Evolutionary conservation across 2,888 invertebrate genomes (phyloP), one percentile per base, ranked within the genome.

Genomic region (Sinopyrophorus schimmeli): DNA sequence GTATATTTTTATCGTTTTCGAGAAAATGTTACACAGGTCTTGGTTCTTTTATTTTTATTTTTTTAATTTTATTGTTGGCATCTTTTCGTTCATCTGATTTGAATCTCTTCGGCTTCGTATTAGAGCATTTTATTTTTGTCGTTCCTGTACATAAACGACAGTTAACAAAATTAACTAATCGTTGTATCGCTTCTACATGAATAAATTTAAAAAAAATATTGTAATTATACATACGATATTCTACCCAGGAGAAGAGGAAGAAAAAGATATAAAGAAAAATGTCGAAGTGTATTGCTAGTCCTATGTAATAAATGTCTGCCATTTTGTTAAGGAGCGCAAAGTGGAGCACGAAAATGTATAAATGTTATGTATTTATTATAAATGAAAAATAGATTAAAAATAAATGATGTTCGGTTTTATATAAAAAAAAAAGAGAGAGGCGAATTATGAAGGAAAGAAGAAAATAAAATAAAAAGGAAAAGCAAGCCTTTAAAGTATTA

Each of bases 361-460:
- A 70, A 72, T 71, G 72, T 73, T 72, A 70, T 69, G 71, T 71
- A 71, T 69, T 70, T 71, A 70, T 71, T 71, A 69, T 71, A 68
- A 61, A n/a, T n/a, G n/a, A n/a, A 67, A 69, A 69, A 69, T 66
- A 68, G 66, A 69, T 57, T 56, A 58, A 35, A 35, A 24, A 58
- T 64, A 49, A 44, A 51, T 31, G 40, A 41, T 42, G 47, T 41
- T 51, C 47, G 30, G 51, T 51, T 51, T 51, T 51, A 35, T 41
- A 41, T 35, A 37, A n/a, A n/a, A n/a, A n/a, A n/a, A n/a, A n/a
- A n/a, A n/a, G n/a, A n/a, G n/a, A n/a, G n/a, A n/a, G n/a, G n/a
- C n/a, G n/a, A n/a, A n/a, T n/a, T n/a, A n/a, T n/a, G n/a, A n/a
- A n/a, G n/a, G n/a, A n/a, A n/a, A n/a, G n/a, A n/a, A n/a, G n/a